Evolutionary conservation across 2,888 invertebrate species (phyloP), one percentile per base, ranked within the genome.

Genomic region (Meganola albula): DNA sequence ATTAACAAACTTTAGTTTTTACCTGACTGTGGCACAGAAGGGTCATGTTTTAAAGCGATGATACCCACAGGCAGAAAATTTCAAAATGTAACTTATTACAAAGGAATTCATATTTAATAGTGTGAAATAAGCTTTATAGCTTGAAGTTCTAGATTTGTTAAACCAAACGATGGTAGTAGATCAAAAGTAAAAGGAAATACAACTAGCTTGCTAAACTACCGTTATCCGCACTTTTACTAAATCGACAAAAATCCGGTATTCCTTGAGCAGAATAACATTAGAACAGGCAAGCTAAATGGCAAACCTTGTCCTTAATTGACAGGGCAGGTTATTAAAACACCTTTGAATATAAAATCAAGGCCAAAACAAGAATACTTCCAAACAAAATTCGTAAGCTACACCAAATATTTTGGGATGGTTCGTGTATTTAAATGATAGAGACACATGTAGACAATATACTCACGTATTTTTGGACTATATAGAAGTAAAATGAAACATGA

Each of bases 381-480:
- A 28, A 34, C 51, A 48, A 47, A 34, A 37, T 43, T 37, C 31
- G 24, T 41, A 41, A 45, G 41, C 35, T 34, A 26, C 36, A 20
- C 20, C 8, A 16, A 46, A 49, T 18, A 37, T 31, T 37, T 29
- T 12, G 14, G 21, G 24, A n/a, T 24, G n/a, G n/a, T n/a, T n/a
- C n/a, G n/a, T n/a, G n/a, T n/a, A n/a, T n/a, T n/a, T n/a, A n/a
- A n/a, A n/a, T n/a, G n/a, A n/a, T n/a, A n/a, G n/a, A n/a, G n/a
- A n/a, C n/a, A n/a, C n/a, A n/a, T n/a, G n/a, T n/a, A n/a, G n/a
- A 20, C n/a, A n/a, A 20, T n/a, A 18, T 61, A 82, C 83, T 78
- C 57, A 83, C 83, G 79, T 74, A 59, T 58, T 63, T 68, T 52
- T 40, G 62, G 55, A 47, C 53, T 59, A 45, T 63, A 44, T 27